Percentiles rank a stretch among this genome's conserved stretches.
Conservation (phyloP, 2,888 invertebrate species). For the Troides helena region DNA sequence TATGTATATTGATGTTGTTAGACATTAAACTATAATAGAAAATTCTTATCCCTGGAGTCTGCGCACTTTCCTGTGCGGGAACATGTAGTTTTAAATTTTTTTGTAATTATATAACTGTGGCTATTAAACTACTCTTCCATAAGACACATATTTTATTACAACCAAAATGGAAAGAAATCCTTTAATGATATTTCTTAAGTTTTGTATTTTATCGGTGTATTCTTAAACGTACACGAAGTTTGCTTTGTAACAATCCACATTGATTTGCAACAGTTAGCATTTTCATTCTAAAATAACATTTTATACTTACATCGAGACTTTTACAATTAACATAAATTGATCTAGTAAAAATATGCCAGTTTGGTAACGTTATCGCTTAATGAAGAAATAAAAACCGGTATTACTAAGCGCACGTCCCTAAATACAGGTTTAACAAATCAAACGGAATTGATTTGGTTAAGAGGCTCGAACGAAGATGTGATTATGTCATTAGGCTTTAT, state of each 20-base stretch:
- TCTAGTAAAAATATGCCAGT: not conserved
- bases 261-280: not conserved
- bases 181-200: not conserved
- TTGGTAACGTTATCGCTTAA: not conserved
- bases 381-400: not conserved
- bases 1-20: no score
- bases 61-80: no score
- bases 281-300: not conserved
- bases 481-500: slow-evolving; percentile 26
- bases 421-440: slow-evolving; percentile 16
- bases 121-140: no score
- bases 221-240: not conserved
- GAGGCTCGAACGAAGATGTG: slow-evolving; percentile 14
- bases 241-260: not conserved
- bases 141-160: no score
- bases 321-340: not conserved
- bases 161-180: not conserved
- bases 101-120: no score
- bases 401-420: slow-evolving; percentile 14
- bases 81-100: no score
- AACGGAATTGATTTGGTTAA: slow-evolving; percentile 19
- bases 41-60: no score
- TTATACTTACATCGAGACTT: not conserved
- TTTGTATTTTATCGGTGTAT: not conserved
- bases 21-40: no score